These are phyloP conservation scores for Aphelenchoides bicaudatus DNA, from an alignment of 2,888 invertebrate genomes.

Conservation along the genomic window DNA sequence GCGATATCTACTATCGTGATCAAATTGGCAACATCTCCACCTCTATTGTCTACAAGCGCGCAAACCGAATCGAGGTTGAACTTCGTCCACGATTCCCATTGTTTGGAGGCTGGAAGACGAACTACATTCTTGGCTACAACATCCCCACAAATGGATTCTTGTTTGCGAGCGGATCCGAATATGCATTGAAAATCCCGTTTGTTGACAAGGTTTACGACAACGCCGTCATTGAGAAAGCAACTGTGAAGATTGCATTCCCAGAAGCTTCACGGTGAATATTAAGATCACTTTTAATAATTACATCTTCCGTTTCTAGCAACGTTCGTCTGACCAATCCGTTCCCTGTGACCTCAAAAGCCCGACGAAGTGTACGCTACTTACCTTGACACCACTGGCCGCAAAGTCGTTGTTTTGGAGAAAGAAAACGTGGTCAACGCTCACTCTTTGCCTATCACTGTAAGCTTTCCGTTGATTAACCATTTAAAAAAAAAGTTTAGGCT, in stretches of 20 bases:
- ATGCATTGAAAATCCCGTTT: slow-evolving; percentile 84
- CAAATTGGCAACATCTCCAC: slow-evolving; percentile 98
- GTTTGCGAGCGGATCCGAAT: slow-evolving; percentile 69
- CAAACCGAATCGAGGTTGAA: slow-evolving; percentile 89
- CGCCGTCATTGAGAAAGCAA: slow-evolving; percentile 84
- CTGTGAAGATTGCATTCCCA: slow-evolving; percentile 84
- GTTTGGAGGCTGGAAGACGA: slow-evolving; percentile 98
- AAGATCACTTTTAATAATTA: slow-evolving; percentile 2
- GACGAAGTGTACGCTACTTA: slow-evolving; percentile 84
- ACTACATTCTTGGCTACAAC: slow-evolving; percentile 92
- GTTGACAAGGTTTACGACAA: slow-evolving; percentile 95
- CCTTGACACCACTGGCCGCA: slow-evolving; percentile 86
- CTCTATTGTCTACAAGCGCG: slow-evolving; percentile 79
- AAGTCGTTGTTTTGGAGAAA: slow-evolving; percentile 77
- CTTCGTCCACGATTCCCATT: slow-evolving; percentile 92
- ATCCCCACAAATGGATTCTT: slow-evolving; percentile 91
- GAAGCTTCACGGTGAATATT: slow-evolving; percentile 71
- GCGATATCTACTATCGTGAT: slow-evolving; percentile 93
- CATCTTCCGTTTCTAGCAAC: slow-evolving; percentile 64
- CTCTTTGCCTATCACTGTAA: slow-evolving; percentile 73
- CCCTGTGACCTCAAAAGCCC: slow-evolving; percentile 71
- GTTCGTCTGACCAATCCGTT: slow-evolving; percentile 80
- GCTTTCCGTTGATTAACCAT: slow-evolving; percentile 9
- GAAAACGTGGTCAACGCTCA: slow-evolving; percentile 89
- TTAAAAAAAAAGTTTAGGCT: slow-evolving; percentile 64